Base-by-base conservation (phyloP, 1,140 invertebrate species). In the Magallana angulata region DNA sequence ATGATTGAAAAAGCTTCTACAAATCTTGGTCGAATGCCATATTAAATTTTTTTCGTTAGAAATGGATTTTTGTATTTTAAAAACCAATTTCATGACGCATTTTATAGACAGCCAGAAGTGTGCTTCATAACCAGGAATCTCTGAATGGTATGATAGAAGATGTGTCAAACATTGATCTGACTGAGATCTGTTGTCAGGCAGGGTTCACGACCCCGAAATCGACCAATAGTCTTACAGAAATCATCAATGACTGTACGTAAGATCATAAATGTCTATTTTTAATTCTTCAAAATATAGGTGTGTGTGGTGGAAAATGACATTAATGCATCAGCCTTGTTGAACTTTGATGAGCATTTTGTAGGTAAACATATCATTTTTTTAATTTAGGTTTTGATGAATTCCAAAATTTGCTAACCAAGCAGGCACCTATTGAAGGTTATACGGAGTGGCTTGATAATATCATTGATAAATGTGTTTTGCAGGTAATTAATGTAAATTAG, bases 391-490 rank as follows among this genome's bases (percentile, higher is more conserved):
- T 94, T 87, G 92, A 92, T 60, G 95, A 96, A 88, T 95, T 96
- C 85, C 95, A 95, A 86, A 91, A 89, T 7, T 90, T 96, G 6
- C 89, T 96, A 62, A 92, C 94, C 82, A 95, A 95, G 85, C 95
- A 95, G 80, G 93, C 94, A 16, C 93, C 95, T 0, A 94, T 96
- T 80, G 95, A 96, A 89, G 91, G 92, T 6, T 95, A 94, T 90
- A 95, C 93, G 36, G 95, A 96, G 76, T 96, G 95, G 95, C 91
- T 96, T 30, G 95, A 96, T 88, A 91, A 92, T 14, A 92, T 96
- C 16, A 93, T 96, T 9, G 95, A 95, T 71, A 93, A 94, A 57
- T 95, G 94, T 90, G 94, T 96, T 8, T 85, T 95, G 30, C 92
- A 94, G 92, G 95, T 95, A 91, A 89, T 6, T 58, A 57, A 14